Evolutionary conservation across 1,140 invertebrate genomes (phyloP), one percentile per base, ranked within the genome.

Genomic region (Tetragnatha versicolor): DNA sequence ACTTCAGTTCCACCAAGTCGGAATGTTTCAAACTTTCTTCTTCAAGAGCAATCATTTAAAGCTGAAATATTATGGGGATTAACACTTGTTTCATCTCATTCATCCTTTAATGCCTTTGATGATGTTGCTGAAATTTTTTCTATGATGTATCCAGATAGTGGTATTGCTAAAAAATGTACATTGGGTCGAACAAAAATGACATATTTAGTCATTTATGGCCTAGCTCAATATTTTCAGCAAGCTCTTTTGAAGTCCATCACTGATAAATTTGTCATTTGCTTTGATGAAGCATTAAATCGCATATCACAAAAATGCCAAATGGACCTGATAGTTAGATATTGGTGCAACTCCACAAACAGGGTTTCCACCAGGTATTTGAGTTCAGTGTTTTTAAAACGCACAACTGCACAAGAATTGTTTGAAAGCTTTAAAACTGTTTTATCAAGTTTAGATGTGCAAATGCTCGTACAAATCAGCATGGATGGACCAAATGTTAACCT

Each of bases 241-340:
- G 10, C 49, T 14, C 49, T 53, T 22, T 20, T 14, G 49, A 10
- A 53, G 22, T 53, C 49, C 7, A 7, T 53, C 7, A 53, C 6
- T 5, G 22, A 53, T 14, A 53, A 22, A 22, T 53, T 53, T 53
- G 49, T 53, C 20, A 22, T 53, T 7, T 53, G 49, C 49, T 53
- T 53, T 53, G 49, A 53, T 53, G 10, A 53, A 53, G 49, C 49
- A 6, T 53, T 53, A 20, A 53, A 53, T 20, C 49, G 10, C 10
- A 53, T 53, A 14, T 53, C 49, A 6, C 49, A 53, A 53, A 53
- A 53, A 53, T 53, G 49, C 20, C 49, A 53, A 53, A 53, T 53
- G 49, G 49, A 53, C 49, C 20, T 53, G 7, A 53, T 53, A 10
- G 20, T 53, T 14, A 10, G 49, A 53, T 53, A 53, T 53, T 53